These are phyloP conservation scores for Ambastaia sidthimunki DNA, from an alignment of 2,797 vertebrate genomes.

Conservation along the genomic window DNA sequence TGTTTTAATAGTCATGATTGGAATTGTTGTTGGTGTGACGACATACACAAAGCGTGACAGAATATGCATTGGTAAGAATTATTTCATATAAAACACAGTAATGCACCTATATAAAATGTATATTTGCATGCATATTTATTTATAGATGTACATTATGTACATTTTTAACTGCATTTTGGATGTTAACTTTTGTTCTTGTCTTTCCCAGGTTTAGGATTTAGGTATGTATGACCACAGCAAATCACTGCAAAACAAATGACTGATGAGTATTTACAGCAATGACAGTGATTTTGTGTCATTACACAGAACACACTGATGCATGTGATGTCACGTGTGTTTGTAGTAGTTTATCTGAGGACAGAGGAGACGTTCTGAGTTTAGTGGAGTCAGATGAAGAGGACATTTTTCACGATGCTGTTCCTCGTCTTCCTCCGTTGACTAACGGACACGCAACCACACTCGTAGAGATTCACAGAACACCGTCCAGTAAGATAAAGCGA, in stretches of 20 bases:
- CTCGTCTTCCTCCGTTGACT: conserved; percentile 70
- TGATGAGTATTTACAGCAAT: not conserved
- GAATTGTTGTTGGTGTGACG: conserved; percentile 63
- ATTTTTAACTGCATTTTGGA: not conserved
- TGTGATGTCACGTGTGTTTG: not conserved
- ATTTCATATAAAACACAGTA: not conserved
- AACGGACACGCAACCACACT: conserved; percentile 72
- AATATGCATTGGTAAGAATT: conserved; percentile 75
- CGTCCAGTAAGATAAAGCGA: conserved; percentile 68
- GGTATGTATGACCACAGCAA: conserved; percentile 67
- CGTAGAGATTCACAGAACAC: conserved; percentile 77
- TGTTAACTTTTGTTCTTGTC: conserved; percentile 29
- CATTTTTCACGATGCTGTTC: conserved; percentile 70
- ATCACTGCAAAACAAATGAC: not conserved
- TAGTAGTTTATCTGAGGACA: conserved; percentile 69
- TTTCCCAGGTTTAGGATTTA: conserved; percentile 69
- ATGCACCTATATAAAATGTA: not conserved
- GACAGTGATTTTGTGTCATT: not conserved
- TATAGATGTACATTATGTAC: no score
- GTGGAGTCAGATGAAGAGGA: conserved; percentile 91
- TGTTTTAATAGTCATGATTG: conserved; percentile 67
- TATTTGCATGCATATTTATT: no score
- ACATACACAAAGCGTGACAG: conserved; percentile 72
- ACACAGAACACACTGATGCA: not conserved
- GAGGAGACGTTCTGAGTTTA: conserved; percentile 83